Percentiles rank a stretch among this genome's conserved stretches.
These are phyloP conservation scores for Perizoma affinitatum DNA, from an alignment of 2,888 invertebrate genomes.

Conservation along the genomic window DNA sequence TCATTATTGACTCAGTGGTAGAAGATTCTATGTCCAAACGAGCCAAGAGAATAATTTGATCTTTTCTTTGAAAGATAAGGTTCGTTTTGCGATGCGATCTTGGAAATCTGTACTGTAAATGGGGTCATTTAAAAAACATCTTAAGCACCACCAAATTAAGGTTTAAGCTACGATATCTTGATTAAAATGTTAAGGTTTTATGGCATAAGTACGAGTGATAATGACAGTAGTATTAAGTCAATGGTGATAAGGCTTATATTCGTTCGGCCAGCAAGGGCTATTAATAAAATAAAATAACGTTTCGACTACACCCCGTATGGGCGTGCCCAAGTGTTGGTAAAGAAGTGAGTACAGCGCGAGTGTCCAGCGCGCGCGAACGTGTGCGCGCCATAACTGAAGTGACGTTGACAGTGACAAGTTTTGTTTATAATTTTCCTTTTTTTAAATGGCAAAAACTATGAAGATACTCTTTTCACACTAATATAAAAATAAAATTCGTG, in stretches of 20 bases:
- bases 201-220: conserved; percentile 38
- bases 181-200: conserved; percentile 36
- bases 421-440: conserved; percentile 2
- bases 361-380: conserved; percentile 58
- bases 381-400: conserved; percentile 40
- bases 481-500: background rate
- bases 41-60: conserved; percentile 2
- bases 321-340: conserved; percentile 61
- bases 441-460: background rate
- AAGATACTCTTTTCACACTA: conserved; percentile 1
- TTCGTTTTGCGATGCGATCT: conserved; percentile 27
- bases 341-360: conserved; percentile 59
- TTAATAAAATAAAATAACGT: conserved; percentile 71
- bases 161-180: conserved; percentile 17
- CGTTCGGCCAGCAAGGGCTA: conserved; percentile 57
- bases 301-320: conserved; percentile 79
- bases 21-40: conserved; percentile 35
- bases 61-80: conserved; percentile 19
- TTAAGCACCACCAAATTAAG: conserved; percentile 13
- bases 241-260: conserved; percentile 74
- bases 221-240: conserved; percentile 62
- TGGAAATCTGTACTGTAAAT: conserved; percentile 1
- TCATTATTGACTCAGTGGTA: conserved; percentile 44
- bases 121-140: conserved; percentile 5
- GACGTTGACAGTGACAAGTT: conserved; percentile 23